Evolutionary conservation across 2,113 vertebrate genomes (phyloP).

Genomic region (Petromus typicus): DNA sequence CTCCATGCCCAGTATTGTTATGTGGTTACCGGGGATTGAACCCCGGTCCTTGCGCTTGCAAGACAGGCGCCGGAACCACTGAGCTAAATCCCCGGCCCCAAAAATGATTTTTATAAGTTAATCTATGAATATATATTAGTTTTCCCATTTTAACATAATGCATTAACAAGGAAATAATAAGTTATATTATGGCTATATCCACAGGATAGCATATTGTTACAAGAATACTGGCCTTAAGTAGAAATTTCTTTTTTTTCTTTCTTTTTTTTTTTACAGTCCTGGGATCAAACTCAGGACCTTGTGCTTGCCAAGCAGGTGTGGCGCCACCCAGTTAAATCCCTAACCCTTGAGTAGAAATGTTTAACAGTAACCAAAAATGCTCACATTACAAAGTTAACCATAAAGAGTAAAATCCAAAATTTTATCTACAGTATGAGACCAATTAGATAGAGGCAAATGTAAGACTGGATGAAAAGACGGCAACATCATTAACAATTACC

Average conservation of each 20-base stretch:
- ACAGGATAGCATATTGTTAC: not conserved
- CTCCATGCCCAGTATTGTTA: too few species aligned
- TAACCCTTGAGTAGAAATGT: not conserved
- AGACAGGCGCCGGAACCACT: too few species aligned
- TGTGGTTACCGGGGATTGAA: too few species aligned
- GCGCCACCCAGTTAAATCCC: too few species aligned
- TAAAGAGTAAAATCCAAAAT: conserved; percentile 46
- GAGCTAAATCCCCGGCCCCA: too few species aligned
- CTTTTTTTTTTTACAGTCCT: too few species aligned
- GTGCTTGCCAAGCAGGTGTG: too few species aligned
- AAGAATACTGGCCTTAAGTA: conserved; percentile 9
- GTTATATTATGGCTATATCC: not conserved
- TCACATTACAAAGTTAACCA: conserved; percentile 18
- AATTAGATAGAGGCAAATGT: conserved; percentile 19
- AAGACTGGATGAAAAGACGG: conserved; percentile 21
- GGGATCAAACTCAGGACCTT: too few species aligned
- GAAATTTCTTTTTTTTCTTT: not conserved
- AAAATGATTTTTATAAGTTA: conserved; percentile 53
- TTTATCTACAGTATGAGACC: not conserved
- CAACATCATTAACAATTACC: not conserved
- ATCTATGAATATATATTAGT: conserved; percentile 19
- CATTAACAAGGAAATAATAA: conserved; percentile 7
- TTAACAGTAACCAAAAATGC: conserved; percentile 52
- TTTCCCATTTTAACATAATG: conserved; percentile 52
- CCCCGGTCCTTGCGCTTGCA: too few species aligned